Percentiles rank a stretch among this genome's conserved stretches.
Evolutionary conservation across 2,797 vertebrate species (phyloP).

Genomic region (Lacerta bilineata): DNA sequence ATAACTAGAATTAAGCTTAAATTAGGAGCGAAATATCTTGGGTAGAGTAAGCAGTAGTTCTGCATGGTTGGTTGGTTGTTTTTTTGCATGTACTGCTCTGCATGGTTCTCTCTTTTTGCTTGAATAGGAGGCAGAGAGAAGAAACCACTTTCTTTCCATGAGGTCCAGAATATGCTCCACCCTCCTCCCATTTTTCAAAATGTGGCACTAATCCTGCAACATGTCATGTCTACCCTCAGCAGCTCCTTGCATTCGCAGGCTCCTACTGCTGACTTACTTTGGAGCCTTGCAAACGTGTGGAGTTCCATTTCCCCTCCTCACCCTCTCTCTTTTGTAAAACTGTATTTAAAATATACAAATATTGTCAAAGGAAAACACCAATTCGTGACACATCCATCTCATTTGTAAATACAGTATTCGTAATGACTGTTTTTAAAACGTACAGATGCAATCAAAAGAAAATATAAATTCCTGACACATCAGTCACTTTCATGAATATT

Average conservation of each 20-base stretch:
- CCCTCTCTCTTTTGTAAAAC: no score
- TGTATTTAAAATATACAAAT: no score
- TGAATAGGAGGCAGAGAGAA: background rate
- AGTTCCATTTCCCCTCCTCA: background rate
- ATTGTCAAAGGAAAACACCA: no score
- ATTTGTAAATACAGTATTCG: no score
- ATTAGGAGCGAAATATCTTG: background rate
- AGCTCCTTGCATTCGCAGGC: background rate
- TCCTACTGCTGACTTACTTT: background rate
- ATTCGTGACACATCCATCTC: no score
- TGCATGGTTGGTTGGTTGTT: background rate
- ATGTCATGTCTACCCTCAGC: no score
- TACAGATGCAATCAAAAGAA: no score
- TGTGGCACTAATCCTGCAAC: background rate
- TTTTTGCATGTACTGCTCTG: no score
- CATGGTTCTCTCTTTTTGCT: background rate
- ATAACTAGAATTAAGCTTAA: background rate
- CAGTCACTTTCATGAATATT: no score
- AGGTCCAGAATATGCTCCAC: background rate
- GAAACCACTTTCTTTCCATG: background rate
- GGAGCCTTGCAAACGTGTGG: background rate
- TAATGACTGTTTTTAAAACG: no score
- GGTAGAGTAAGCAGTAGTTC: background rate
- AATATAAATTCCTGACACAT: no score
- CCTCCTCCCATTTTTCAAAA: background rate